These are phyloP conservation scores for Pseudomyrmex cubaensis DNA, from an alignment of 1,140 invertebrate genomes.

Conservation along the genomic window DNA sequence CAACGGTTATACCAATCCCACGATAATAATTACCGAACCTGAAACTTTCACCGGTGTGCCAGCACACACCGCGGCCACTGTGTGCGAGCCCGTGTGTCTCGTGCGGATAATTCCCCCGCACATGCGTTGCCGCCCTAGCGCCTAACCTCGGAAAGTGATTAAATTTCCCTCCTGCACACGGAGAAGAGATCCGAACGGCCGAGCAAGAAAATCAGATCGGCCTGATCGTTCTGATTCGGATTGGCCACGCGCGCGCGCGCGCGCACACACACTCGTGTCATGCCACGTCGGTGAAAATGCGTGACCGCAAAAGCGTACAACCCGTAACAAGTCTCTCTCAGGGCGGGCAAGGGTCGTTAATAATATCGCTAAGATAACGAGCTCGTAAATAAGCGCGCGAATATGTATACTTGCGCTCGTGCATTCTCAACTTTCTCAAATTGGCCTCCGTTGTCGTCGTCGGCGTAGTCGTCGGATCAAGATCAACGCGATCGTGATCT, in stretches of 20 bases:
- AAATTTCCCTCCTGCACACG: slow-evolving; percentile 67
- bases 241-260: slow-evolving; percentile 1
- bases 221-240: slow-evolving; percentile 26
- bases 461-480: slow-evolving; percentile 4
- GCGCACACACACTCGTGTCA: background rate
- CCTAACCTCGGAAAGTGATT: slow-evolving; percentile 57
- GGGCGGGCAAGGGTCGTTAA: slow-evolving; percentile 46
- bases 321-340: slow-evolving; percentile 21
- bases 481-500: slow-evolving; percentile 36
- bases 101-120: slow-evolving; percentile 72
- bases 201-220: background rate
- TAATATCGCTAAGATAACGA: slow-evolving; percentile 59
- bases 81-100: slow-evolving; percentile 67
- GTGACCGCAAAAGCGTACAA: slow-evolving; percentile 56
- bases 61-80: slow-evolving; percentile 15
- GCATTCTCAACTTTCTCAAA: slow-evolving; percentile 55
- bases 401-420: slow-evolving; percentile 37
- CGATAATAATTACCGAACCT: slow-evolving; percentile 81
- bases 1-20: slow-evolving; percentile 81
- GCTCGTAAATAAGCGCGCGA: slow-evolving; percentile 54
- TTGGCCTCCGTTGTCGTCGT: slow-evolving; percentile 42
- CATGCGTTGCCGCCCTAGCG: slow-evolving; percentile 65
- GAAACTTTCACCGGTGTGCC: slow-evolving; percentile 75
- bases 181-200: background rate
- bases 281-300: slow-evolving; percentile 27